Conservation (phyloP, 2,888 invertebrate species). For the Pheosia gnoma region DNA sequence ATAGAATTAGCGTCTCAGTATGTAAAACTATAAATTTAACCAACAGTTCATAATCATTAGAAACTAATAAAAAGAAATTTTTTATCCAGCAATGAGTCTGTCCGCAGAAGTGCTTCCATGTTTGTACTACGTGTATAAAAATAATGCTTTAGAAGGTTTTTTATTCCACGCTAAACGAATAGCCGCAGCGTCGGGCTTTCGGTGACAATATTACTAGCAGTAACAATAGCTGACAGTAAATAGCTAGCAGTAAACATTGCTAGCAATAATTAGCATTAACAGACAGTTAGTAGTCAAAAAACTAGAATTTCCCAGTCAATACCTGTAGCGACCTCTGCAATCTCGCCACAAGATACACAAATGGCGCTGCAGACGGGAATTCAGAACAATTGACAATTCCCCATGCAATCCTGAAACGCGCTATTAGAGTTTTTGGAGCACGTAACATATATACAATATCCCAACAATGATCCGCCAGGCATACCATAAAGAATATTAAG, state of each 20-base stretch:
- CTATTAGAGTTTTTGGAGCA: no score
- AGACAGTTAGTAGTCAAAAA: no score
- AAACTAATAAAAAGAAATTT: slow-evolving; percentile 40
- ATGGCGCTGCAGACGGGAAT: no score
- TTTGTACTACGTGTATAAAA: slow-evolving; percentile 76
- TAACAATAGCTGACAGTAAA: background rate
- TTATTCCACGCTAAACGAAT: slow-evolving; percentile 57
- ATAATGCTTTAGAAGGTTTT: slow-evolving; percentile 73
- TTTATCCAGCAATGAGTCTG: slow-evolving; percentile 79
- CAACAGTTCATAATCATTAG: slow-evolving; percentile 14
- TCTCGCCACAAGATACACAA: no score
- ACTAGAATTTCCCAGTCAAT: background rate
- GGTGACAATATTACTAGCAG: slow-evolving; percentile 57
- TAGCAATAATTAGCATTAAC: background rate
- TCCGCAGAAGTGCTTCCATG: slow-evolving; percentile 83
- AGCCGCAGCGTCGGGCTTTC: slow-evolving; percentile 57
- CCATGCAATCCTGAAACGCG: no score
- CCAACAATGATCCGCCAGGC: no score
- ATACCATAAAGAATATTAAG: no score
- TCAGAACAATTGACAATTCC: no score
- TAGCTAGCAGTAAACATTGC: background rate
- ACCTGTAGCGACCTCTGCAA: no score
- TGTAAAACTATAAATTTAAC: background rate
- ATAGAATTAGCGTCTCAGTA: slow-evolving; percentile 8
- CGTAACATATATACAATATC: no score